Percentiles rank a stretch among this genome's conserved stretches.
Conservation (phyloP, 2,797 vertebrate genomes). For the Harpagifer antarcticus region DNA sequence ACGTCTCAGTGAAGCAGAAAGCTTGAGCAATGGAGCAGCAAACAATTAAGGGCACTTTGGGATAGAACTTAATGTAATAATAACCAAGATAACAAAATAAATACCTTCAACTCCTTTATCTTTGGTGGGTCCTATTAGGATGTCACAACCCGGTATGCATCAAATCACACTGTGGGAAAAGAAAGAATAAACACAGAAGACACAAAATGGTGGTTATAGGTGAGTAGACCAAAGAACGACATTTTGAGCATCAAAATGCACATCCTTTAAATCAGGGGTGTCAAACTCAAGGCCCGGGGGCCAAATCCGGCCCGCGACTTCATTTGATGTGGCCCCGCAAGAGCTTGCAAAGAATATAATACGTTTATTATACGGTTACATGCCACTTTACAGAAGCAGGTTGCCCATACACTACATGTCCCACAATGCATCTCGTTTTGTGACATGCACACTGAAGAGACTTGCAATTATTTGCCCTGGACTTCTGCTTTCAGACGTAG, state of each 20-base stretch:
- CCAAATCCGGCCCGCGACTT: no score
- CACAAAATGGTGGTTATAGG: conserved; percentile 1
- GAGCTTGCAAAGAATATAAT: no score
- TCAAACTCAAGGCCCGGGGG: no score
- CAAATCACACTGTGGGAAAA: conserved; percentile 10
- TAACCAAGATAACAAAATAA: conserved; percentile 14
- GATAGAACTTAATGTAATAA: conserved; percentile 13
- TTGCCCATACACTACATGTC: no score
- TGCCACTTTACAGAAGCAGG: no score
- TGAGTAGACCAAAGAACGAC: not conserved
- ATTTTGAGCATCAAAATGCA: not conserved
- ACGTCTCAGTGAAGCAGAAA: conserved; percentile 28
- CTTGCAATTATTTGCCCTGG: no score
- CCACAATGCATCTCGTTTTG: no score
- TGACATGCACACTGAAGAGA: no score
- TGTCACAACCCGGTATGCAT: conserved; percentile 14
- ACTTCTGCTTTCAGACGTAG: no score
- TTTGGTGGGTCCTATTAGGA: not conserved
- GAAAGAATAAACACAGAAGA: not conserved
- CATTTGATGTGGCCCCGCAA: no score
- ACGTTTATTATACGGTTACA: no score
- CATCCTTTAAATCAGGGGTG: not conserved
- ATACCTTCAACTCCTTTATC: conserved; percentile 11
- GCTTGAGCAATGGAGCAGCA: conserved; percentile 21
- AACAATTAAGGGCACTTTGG: conserved; percentile 38